A percentile compares a stretch with the other conserved stretches of the same genome.
phyloP scores from a whole-genome alignment of 2,797 vertebrate genomes.

The Pipistrellus pipistrellus region DNA sequence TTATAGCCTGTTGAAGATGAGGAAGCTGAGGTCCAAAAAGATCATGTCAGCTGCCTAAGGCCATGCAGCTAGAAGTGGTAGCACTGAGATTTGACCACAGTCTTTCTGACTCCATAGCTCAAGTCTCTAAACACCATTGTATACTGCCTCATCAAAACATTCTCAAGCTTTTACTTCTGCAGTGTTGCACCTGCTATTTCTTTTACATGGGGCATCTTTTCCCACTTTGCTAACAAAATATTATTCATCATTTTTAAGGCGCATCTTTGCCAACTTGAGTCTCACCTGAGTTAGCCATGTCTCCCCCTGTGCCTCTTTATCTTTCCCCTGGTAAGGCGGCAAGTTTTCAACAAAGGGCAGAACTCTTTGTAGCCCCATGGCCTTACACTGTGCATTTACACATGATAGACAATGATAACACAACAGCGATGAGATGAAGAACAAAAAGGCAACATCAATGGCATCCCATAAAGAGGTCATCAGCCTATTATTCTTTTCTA shows the following conservation, averaged over 20 bases:
- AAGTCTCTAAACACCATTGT: neutral
- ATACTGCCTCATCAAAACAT: neutral
- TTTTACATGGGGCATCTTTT: neutral
- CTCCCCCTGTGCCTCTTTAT: neutral
- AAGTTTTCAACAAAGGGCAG: neutral
- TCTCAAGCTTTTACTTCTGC: neutral
- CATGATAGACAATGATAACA: neutral
- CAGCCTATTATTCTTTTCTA: neutral
- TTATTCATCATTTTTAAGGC: neutral
- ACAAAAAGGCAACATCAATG: neutral
- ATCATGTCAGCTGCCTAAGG: neutral
- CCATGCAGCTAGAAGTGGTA: neutral
- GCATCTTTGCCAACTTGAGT: neutral
- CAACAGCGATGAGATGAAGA: neutral
- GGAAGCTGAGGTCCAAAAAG: neutral
- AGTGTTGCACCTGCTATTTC: neutral
- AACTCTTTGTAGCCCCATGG: neutral
- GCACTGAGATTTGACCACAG: neutral
- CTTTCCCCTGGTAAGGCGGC: neutral
- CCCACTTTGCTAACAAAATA: neutral
- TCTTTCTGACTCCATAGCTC: neutral
- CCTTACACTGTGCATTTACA: neutral
- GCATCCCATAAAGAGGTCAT: neutral
- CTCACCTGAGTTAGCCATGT: neutral
- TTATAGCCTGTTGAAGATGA: neutral